phyloP scores from a whole-genome alignment of 2,888 invertebrate species.

The Morinoia aosen region DNA sequence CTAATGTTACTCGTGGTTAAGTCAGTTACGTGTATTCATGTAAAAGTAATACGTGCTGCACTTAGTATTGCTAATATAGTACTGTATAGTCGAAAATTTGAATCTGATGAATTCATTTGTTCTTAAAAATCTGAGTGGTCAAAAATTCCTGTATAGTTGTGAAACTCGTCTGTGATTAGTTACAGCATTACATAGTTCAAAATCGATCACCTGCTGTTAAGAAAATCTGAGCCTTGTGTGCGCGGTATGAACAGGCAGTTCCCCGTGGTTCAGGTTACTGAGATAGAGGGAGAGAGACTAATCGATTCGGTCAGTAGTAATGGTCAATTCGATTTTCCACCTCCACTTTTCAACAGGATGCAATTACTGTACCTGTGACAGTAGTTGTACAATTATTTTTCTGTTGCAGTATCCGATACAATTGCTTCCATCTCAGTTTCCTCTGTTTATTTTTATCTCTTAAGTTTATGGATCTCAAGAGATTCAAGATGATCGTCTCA shows the following conservation, averaged over 20 bases:
- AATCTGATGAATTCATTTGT: neutral
- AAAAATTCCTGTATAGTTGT: neutral
- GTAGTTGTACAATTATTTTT: too few species aligned
- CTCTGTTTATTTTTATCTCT: neutral
- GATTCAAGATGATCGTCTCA: neutral
- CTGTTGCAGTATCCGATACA: neutral
- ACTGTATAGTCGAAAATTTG: neutral
- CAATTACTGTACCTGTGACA: too few species aligned
- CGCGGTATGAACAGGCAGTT: neutral
- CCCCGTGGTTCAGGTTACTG: too few species aligned
- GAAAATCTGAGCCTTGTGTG: neutral
- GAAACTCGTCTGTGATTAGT: conserved; percentile 1
- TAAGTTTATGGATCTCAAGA: neutral
- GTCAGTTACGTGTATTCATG: neutral
- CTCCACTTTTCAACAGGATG: too few species aligned
- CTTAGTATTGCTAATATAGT: neutral
- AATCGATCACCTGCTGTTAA: neutral
- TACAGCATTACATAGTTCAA: neutral
- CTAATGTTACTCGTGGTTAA: neutral
- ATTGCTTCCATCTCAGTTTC: neutral
- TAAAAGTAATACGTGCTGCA: neutral
- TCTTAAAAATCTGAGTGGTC: neutral
- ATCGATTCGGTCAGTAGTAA: too few species aligned
- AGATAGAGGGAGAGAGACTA: too few species aligned
- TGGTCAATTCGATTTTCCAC: too few species aligned